Base-by-base conservation (phyloP, 2,888 invertebrate genomes). In the Sceliomorpha sp. region DNA sequence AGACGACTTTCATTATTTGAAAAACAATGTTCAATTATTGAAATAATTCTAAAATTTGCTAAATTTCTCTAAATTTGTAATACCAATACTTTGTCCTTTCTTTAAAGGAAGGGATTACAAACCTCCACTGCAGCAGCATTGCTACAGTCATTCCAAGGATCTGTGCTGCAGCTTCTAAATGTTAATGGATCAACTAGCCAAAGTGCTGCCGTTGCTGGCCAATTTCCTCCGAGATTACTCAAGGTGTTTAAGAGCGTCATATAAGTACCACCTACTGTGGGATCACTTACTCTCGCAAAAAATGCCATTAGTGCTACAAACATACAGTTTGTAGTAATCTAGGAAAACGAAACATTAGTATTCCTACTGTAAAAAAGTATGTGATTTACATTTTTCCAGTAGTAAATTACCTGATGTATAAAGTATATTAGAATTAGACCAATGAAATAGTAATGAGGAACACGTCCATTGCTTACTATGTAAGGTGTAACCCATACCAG, bases 211-310 rank as follows among this genome's bases (percentile, higher is more conserved):
- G 98, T 98, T 62, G 94, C 92, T 0, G 99, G 98, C 99, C 98
- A 99, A 85, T 98, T 98, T 3, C 97, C 97, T n/a, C 99, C 99
- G 60, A 99, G 91, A 90, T 99, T 99, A 40, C 94, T 93, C 13
- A 99, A 91, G 0, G 99, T 99, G 88, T 99, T 99, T 9, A 99
- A 90, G 45, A 99, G 90, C 0, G 99, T 99, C 99, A 99, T 99
- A 87, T 99, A 99, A 0, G 99, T 99, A 2, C 99, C 98, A 1
- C 99, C 99, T 0, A 99, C 97, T 0, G 94, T 91, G 0, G 98
- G 98, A 88, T 99, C 99, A 66, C 98, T 98, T 44, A 99, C 93
- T 89, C 96, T 95, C 0, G 99, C 99, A 89, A 97, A 97, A 90
- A 99, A 99, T 6, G 98, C 96, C 98, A 99, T 99, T 62, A 95